Percentiles rank a stretch among this genome's conserved stretches.
phyloP scores from a whole-genome alignment of 2,888 invertebrate species.

The Lagria hirta region DNA sequence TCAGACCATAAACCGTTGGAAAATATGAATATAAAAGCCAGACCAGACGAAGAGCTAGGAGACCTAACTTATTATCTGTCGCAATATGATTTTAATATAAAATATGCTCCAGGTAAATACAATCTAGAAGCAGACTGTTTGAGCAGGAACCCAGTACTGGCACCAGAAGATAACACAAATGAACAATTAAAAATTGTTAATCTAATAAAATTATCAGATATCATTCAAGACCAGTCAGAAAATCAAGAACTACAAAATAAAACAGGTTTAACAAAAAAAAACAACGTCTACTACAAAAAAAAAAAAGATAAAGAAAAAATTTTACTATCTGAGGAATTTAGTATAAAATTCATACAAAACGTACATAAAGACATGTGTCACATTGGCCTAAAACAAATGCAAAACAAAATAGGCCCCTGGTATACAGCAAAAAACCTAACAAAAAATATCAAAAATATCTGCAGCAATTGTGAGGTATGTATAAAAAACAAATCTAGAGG shows the following conservation, averaged over 20 bases:
- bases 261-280: neutral
- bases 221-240: neutral
- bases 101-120: constrained; percentile 1
- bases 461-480: constrained; percentile 28
- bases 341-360: neutral
- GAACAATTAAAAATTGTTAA: constrained; percentile 3
- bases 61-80: constrained; percentile 1
- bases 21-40: constrained; percentile 2
- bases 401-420: constrained; percentile 3
- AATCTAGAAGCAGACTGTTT: constrained; percentile 1
- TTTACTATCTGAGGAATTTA: neutral
- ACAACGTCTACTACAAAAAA: neutral
- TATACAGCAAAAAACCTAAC: constrained; percentile 19
- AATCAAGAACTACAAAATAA: neutral
- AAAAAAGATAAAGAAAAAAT: constrained; percentile 1
- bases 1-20: constrained; percentile 2
- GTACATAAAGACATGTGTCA: neutral
- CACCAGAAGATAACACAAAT: neutral
- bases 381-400: constrained; percentile 8
- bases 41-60: neutral
- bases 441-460: constrained; percentile 19
- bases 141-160: constrained; percentile 3
- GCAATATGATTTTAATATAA: neutral
- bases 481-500: constrained; percentile 41
- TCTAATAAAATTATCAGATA: neutral